phyloP scores from a whole-genome alignment of 1,140 invertebrate species.

The Chlorops oryzae region DNA sequence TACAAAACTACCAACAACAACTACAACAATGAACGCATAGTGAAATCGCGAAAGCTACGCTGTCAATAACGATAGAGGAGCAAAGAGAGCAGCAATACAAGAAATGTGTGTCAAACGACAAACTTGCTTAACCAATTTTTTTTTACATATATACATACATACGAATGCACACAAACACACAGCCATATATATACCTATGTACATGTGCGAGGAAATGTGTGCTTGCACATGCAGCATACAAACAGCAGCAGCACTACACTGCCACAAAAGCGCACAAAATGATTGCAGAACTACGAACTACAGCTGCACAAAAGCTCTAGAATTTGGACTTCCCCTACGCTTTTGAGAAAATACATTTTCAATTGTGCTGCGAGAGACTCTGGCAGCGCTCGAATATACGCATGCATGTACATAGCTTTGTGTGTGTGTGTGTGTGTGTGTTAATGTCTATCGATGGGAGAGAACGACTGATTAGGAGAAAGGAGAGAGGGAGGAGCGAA shows the following conservation, averaged over 20 bases:
- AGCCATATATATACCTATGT: constrained; percentile 5
- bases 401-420: no score
- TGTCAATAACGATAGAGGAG: constrained; percentile 16
- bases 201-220: constrained; percentile 8
- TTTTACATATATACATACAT: constrained; percentile 4
- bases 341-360: no score
- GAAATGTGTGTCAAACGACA: constrained; percentile 14
- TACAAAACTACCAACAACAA: neutral
- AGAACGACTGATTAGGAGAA: no score
- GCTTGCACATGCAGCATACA: constrained; percentile 17
- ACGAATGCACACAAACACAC: constrained; percentile 13
- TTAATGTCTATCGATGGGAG: no score
- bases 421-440: no score
- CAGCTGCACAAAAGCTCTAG: no score
- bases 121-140: constrained; percentile 15
- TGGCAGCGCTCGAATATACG: no score
- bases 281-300: no score
- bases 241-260: constrained; percentile 11
- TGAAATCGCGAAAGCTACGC: neutral
- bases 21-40: constrained; percentile 4
- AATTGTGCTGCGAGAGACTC: no score
- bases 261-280: neutral
- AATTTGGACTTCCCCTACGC: no score
- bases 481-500: no score
- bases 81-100: constrained; percentile 1